phyloP scores from a whole-genome alignment of 2,797 vertebrate species.

The Lithobates pipiens region DNA sequence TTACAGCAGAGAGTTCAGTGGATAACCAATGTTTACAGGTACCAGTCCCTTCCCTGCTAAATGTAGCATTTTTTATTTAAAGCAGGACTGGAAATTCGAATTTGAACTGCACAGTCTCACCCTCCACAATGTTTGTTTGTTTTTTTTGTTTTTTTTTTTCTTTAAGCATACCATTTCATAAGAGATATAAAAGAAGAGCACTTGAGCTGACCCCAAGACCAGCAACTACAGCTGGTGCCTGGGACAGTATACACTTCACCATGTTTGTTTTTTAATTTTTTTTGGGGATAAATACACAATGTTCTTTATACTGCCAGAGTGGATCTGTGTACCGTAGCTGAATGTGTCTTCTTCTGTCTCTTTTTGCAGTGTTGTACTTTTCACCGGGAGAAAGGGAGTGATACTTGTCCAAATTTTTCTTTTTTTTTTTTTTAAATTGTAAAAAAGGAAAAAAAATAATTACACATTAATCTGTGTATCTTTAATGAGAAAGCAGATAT shows the following conservation, averaged over 20 bases:
- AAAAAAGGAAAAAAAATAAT: constrained; percentile 55
- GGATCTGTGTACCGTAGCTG: constrained; percentile 70
- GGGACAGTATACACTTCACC: constrained; percentile 69
- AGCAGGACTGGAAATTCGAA: constrained; percentile 77
- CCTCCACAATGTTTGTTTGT: neutral
- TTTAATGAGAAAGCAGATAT: constrained; percentile 64
- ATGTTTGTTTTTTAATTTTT: constrained; percentile 44
- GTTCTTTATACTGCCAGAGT: constrained; percentile 66
- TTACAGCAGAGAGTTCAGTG: constrained; percentile 84
- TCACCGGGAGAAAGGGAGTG: neutral
- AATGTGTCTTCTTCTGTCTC: constrained; percentile 17
- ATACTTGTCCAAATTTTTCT: constrained; percentile 60
- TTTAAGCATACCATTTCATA: constrained; percentile 74
- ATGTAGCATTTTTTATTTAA: constrained; percentile 81
- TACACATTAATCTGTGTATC: constrained; percentile 66
- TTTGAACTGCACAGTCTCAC: constrained; percentile 81
- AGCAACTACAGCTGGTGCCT: constrained; percentile 75
- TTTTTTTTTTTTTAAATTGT: constrained; percentile 61
- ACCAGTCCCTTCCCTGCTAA: constrained; percentile 80
- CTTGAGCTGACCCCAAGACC: constrained; percentile 80
- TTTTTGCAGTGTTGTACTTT: constrained; percentile 66
- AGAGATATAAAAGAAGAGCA: constrained; percentile 79
- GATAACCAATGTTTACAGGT: constrained; percentile 89
- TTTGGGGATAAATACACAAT: constrained; percentile 62
- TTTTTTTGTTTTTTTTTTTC: constrained; percentile 67